A percentile compares a stretch with the other conserved stretches of the same genome.
Evolutionary conservation across 2,888 invertebrate species (phyloP).

Genomic region (Caenorhabditis uteleia): DNA sequence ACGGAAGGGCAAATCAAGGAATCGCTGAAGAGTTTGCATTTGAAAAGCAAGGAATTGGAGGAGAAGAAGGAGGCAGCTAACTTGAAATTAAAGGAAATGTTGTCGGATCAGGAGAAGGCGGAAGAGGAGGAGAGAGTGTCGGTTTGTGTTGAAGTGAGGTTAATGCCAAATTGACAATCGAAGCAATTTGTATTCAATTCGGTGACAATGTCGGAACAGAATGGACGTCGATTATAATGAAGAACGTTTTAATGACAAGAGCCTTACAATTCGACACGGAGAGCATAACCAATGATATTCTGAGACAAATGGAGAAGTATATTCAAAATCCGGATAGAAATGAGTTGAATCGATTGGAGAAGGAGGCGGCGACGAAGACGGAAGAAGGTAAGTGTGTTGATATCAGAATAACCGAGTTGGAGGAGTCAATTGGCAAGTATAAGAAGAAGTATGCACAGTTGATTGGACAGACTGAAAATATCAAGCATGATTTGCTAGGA

Average conservation of each 20-base stretch:
- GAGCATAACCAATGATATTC: conserved; percentile 78
- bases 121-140: conserved; percentile 98
- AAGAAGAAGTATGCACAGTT: conserved; percentile 99
- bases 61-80: conserved; percentile 98
- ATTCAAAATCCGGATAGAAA: conserved; percentile 95
- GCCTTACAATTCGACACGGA: conserved; percentile 98
- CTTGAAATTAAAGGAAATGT: conserved; percentile 98
- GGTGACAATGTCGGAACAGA: conserved; percentile 92
- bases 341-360: conserved; percentile 87
- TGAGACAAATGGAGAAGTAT: conserved; percentile 81
- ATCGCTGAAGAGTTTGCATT: conserved; percentile 96
- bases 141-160: conserved; percentile 95
- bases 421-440: conserved; percentile 93
- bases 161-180: conserved; percentile 93
- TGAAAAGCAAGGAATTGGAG: conserved; percentile 81
- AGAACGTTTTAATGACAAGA: conserved; percentile 97
- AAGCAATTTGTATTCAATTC: conserved; percentile 95
- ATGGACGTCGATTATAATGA: conserved; percentile 93
- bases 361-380: conserved; percentile 89
- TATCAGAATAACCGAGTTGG: conserved; percentile 73
- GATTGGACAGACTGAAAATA: conserved; percentile 97
- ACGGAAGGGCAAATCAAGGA: conserved; percentile 99
- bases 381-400: conserved; percentile 88
- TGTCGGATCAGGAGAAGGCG: conserved; percentile 79
- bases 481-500: conserved; percentile 96